Base-by-base conservation (phyloP, 2,888 invertebrate genomes). In the Chrysolina haemoptera region DNA sequence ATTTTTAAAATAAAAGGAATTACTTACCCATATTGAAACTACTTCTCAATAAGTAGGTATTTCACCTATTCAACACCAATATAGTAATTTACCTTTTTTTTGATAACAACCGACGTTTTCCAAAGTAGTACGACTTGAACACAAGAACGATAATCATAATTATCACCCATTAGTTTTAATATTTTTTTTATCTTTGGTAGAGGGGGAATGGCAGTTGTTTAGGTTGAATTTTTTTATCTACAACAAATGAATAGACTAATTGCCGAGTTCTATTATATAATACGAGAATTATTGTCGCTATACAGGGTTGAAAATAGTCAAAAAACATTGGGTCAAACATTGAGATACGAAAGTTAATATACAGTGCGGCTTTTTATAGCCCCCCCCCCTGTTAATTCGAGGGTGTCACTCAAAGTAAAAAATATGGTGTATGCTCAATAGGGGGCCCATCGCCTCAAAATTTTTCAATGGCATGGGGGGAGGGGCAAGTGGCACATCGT, bases 121-220 rank as follows among this genome's bases (percentile, higher is more conserved):
- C 10, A 59, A 10, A 14, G 27, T 11, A 27, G n/a, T 27, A 59
- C 59, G 27, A 59, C 59, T 27, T 14, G 14, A 27, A 18, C 20
- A 53, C 53, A 16, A 59, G 5, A 59, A 27, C 27, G 35, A 59
- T 59, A 59, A n/a, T 27, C 6, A 3, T 59, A 59, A 59, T 59
- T 59, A 14, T 59, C 27, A 9, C 35, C 2, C n/a, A 59, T 35
- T 59, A 22, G 16, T 59, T 59, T 59, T 59, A 35, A 59, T 35
- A 35, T 59, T 59, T 59, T 59, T n/a, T 59, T 59, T 59, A 59
- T 59, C 59, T 59, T 9, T n/a, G 8, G 27, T 35, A 27, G 59
- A 35, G 59, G 59, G 27, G 27, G 6, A 4, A 59, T 27, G n/a
- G 35, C n/a, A 59, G n/a, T 59, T 35, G 59, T 59, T 59, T 27